A percentile compares a stretch with the other conserved stretches of the same genome.
Conservation (phyloP, 2,797 vertebrate genomes). For the Onychomys arenicola region DNA sequence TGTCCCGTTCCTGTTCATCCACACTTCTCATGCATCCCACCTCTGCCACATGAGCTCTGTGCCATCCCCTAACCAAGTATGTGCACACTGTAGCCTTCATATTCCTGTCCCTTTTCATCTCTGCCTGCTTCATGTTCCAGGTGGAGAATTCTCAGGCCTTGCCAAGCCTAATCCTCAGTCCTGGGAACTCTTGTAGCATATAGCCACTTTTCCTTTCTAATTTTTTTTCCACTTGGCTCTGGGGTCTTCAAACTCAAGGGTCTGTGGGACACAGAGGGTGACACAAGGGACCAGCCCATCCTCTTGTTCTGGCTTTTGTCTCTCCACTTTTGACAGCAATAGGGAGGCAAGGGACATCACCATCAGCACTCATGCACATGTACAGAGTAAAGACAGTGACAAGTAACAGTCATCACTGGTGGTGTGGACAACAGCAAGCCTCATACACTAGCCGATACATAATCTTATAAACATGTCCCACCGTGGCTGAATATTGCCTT, state of each 20-base stretch:
- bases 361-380: neutral
- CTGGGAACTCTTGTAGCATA: neutral
- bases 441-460: no score
- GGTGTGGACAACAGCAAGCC: neutral
- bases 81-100: neutral
- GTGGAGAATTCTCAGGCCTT: neutral
- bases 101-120: neutral
- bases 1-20: neutral
- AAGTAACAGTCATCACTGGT: no score
- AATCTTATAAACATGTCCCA: neutral
- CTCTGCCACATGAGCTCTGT: neutral
- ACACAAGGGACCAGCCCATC: no score
- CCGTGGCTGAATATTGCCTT: neutral
- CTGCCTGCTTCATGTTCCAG: neutral
- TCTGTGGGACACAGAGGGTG: neutral
- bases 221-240: neutral
- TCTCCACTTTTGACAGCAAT: neutral
- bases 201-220: neutral
- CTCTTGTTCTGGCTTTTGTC: conserved; percentile 37
- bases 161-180: neutral
- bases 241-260: neutral
- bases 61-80: no score
- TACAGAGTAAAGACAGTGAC: neutral
- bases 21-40: fast-evolving
- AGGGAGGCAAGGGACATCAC: neutral